Conservation (phyloP, 2,113 vertebrate genomes). For the Corydoras maculifer region DNA sequence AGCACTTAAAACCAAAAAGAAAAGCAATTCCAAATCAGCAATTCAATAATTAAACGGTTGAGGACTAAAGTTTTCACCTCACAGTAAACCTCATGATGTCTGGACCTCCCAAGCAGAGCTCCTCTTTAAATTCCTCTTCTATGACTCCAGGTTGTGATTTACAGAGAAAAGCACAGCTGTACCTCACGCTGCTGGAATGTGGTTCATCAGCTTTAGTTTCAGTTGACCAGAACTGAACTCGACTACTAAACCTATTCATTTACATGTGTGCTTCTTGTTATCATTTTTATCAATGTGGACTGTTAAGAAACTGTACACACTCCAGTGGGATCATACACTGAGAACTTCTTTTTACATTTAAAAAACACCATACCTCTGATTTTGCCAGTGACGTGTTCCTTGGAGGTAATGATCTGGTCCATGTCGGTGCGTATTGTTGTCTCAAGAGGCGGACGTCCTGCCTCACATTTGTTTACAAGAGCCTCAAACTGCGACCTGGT, state of each 20-base stretch:
- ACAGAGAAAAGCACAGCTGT: neutral
- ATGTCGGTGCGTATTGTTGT: slow-evolving; percentile 83
- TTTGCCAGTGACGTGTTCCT: slow-evolving; percentile 89
- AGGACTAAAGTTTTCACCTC: too few species aligned
- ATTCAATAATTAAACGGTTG: too few species aligned
- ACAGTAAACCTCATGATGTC: too few species aligned
- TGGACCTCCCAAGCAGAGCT: neutral
- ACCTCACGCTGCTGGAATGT: slow-evolving; percentile 9
- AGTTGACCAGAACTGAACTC: neutral
- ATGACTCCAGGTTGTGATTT: neutral
- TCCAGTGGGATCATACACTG: too few species aligned
- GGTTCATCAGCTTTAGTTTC: neutral
- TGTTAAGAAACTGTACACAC: neutral
- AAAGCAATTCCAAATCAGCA: too few species aligned
- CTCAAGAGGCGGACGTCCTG: slow-evolving; percentile 68
- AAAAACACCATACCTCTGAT: slow-evolving; percentile 70
- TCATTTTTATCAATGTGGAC: neutral
- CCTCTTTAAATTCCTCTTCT: neutral
- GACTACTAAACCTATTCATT: neutral
- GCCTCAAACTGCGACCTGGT: slow-evolving; percentile 66
- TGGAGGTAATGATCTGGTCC: slow-evolving; percentile 95
- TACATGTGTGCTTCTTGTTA: neutral
- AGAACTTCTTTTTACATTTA: too few species aligned
- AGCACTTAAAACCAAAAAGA: too few species aligned
- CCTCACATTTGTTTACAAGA: slow-evolving; percentile 62